Conservation (phyloP, 2,888 invertebrate species). For the Panorpa germanica region DNA sequence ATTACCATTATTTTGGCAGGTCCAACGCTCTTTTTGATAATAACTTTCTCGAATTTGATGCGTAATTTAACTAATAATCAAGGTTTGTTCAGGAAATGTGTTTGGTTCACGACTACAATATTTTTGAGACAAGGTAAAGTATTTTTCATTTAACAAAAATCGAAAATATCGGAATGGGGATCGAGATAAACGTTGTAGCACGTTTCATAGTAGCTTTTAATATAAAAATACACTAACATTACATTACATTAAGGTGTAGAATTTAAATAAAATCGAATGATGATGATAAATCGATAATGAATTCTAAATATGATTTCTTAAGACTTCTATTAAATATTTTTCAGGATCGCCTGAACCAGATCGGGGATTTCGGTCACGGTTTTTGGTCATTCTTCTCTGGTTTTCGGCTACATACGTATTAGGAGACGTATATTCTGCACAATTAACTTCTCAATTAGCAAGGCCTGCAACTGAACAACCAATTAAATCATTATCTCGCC, state of each 20-base stretch:
- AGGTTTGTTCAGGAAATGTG: slow-evolving; percentile 35
- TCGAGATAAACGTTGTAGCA: background rate
- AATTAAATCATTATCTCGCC: slow-evolving; percentile 40
- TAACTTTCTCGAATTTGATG: slow-evolving; percentile 31
- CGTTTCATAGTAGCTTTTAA: background rate
- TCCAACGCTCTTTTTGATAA: slow-evolving; percentile 46
- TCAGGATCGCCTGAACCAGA: slow-evolving; percentile 38
- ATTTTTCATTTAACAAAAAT: background rate
- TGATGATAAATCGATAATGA: too few relatives aligned
- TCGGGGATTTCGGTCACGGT: slow-evolving; percentile 41
- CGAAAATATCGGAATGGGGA: background rate
- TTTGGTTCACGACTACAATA: slow-evolving; percentile 53
- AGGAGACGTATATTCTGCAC: slow-evolving; percentile 62
- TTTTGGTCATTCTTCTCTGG: slow-evolving; percentile 48
- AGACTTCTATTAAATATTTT: slow-evolving; percentile 12
- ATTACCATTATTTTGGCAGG: slow-evolving; percentile 44
- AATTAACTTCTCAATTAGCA: slow-evolving; percentile 53
- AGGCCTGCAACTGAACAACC: slow-evolving; percentile 50
- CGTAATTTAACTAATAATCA: slow-evolving; percentile 1
- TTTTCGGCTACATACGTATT: slow-evolving; percentile 61
- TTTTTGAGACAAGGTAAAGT: slow-evolving; percentile 50
- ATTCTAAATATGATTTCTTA: background rate
- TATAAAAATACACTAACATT: background rate
- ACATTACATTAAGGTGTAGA: too few relatives aligned
- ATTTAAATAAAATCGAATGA: too few relatives aligned